Base-by-base conservation (phyloP, 2,888 invertebrate genomes). In the Pollenia griseotomentosa region DNA sequence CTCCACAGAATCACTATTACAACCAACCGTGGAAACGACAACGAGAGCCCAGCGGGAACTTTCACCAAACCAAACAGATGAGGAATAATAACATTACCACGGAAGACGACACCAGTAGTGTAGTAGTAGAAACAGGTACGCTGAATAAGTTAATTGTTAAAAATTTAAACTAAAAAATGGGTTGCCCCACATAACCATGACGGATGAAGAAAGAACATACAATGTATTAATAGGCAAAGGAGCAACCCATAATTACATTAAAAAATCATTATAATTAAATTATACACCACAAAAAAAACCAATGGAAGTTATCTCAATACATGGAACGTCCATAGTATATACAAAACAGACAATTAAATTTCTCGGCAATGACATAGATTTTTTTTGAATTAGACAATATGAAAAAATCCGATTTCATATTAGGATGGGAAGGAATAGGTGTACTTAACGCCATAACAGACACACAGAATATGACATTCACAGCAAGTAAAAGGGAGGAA, bases 181-280 rank as follows among this genome's bases (percentile, higher is more conserved):
- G 73, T 73, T 73, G 73, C 33, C 77, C 53, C 55, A 65, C 14
- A 63, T 75, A 75, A 53, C 51, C 8, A 33, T 77, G 57, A 53
- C 12, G n/a, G n/a, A n/a, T n/a, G n/a, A n/a, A n/a, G n/a, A n/a
- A n/a, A n/a, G n/a, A n/a, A n/a, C n/a, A n/a, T 14, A 44, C 48
- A n/a, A 78, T 59, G 59, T 78, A 68, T 57, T 78, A 53, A 78
- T 78, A 78, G 78, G 44, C 16, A 78, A 46, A 40, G 78, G 55
- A 78, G 78, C 63, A 78, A 78, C 55, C 57, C 33, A 55, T 33
- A 68, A 55, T 59, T 68, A 59, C 10, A 23, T 77, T 2, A 48
- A 42, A 46, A 40, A 23, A 12, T 44, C 53, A 40, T 23, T 40
- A 9, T 63, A 63, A 55, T 57, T 68, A 51, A 68, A 68, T 51